phyloP scores from a whole-genome alignment of 2,888 invertebrate genomes.

The Macaria liturata region DNA sequence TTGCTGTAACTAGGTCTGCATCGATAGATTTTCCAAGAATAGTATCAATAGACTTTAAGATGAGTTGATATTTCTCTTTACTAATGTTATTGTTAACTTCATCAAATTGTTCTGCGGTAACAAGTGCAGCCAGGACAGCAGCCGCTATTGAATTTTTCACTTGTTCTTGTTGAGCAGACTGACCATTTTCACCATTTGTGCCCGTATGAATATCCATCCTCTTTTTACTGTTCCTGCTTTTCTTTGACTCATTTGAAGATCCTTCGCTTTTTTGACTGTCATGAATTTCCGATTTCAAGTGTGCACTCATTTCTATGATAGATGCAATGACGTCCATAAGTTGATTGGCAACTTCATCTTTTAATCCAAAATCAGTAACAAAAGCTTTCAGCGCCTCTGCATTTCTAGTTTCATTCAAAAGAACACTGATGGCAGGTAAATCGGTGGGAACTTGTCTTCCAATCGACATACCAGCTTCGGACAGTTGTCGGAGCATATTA shows the following conservation, averaged over 20 bases:
- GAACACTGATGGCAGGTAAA: constrained; percentile 84
- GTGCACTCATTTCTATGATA: constrained; percentile 79
- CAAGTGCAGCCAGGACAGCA: constrained; percentile 77
- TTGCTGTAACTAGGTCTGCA: constrained; percentile 73
- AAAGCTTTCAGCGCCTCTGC: constrained; percentile 77
- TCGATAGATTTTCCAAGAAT: constrained; percentile 77
- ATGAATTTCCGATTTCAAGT: constrained; percentile 70
- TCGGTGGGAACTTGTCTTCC: constrained; percentile 85
- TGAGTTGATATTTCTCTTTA: constrained; percentile 76
- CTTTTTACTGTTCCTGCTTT: constrained; percentile 59
- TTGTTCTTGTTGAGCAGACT: constrained; percentile 73
- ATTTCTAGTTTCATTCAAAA: constrained; percentile 76
- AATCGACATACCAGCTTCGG: constrained; percentile 87
- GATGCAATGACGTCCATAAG: constrained; percentile 77
- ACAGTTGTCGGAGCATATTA: constrained; percentile 85
- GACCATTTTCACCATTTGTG: constrained; percentile 47
- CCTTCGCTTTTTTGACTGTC: constrained; percentile 54
- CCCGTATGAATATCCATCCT: constrained; percentile 52
- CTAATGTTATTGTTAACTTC: constrained; percentile 77
- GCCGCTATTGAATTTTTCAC: constrained; percentile 81
- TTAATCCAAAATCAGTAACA: constrained; percentile 74
- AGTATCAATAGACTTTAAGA: constrained; percentile 78
- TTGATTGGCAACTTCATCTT: constrained; percentile 80
- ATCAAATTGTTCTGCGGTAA: constrained; percentile 77
- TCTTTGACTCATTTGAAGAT: constrained; percentile 52